Evolutionary conservation across 2,888 invertebrate species (phyloP), one percentile per base, ranked within the genome.

Genomic region (Amblyteles armatorius): DNA sequence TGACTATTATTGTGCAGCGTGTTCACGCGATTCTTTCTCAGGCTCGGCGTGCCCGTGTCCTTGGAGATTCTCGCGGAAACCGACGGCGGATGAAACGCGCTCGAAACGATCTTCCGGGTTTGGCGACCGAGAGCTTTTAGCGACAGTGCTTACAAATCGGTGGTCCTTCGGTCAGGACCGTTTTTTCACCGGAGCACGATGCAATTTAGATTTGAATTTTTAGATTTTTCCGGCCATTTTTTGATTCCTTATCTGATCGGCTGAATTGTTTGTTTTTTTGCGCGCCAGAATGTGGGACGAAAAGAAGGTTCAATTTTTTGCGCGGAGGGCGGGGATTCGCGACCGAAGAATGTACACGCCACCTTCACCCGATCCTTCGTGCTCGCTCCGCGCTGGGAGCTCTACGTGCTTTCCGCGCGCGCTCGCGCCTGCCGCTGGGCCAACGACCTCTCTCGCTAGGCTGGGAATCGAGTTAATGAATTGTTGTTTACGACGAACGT

Each of bases 391-490:
- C 33, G 50, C 50, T 9, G 33, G 4, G 33, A 33, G 33, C 40
- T 40, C 40, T 69, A 48, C 50, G 48, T 16, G 22, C 52, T 85
- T 76, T 73, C 68, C 77, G 80, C 63, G 69, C 26, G 83, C 63
- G 57, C 26, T 83, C 36, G 40, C 63, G 65, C 72, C 55, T 67
- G 72, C 63, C 73, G 65, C 50, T 79, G 84, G 88, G 84, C 81
- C 87, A 88, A 85, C 78, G 88, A 82, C 88, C 88, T 76, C 60
- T 63, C 60, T 33, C 60, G 74, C 83, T 82, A 63, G 60, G 82
- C 83, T 44, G 81, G 80, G 83, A 87, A 81, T 86, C 80, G 84
- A 86, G 84, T 87, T 87, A 88, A 88, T 87, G 88, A 88, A 88
- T 88, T 86, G 84, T 88, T 85, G 79, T 87, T 86, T 85, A 83